Base-by-base conservation (phyloP, 2,888 invertebrate genomes). In the Orthosia gracilis region DNA sequence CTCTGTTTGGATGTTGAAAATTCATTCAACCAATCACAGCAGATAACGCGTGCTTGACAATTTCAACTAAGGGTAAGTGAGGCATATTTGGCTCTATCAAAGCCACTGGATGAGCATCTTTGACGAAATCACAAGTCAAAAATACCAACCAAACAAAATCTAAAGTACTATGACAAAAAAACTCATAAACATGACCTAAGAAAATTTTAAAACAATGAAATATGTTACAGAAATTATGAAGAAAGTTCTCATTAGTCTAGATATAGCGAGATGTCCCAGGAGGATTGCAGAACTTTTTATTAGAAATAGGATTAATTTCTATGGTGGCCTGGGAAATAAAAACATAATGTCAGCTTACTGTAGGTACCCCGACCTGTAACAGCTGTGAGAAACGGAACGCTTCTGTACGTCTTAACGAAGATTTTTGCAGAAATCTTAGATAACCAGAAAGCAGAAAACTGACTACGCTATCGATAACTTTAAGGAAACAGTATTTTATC, bases 221-320 rank as follows among this genome's bases (percentile, higher is more conserved):
- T 62, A 58, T 57, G 64, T 74, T 40, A 80, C n/a, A 52, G 3
- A 64, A 74, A 63, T 71, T 63, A 76, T 73, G 54, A 71, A 61
- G 59, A 81, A 68, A 68, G 21, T 81, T 70, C 50, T 77, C 64
- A 69, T 82, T 71, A 73, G 62, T 59, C 78, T 68, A 70, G 71
- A 66, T 31, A 63, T n/a, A 58, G 15, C 31, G 55, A 7, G 15
- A 47, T 21, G 45, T 65, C 73, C n/a, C 64, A 55, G 65, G 55
- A 12, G 62, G 18, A 49, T 49, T 21, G 40, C 21, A 52, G 40
- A 50, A 76, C 40, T 71, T 69, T 80, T 67, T 73, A 85, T 77
- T 69, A 69, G 62, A 85, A 68, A 62, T 55, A 68, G 57, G 50
- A 82, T 81, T 85, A 62, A 70, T 67, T 67, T 85, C 57, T 68